These are phyloP conservation scores for Aphaenogaster floridana DNA, from an alignment of 1,140 invertebrate species.

Conservation along the genomic window DNA sequence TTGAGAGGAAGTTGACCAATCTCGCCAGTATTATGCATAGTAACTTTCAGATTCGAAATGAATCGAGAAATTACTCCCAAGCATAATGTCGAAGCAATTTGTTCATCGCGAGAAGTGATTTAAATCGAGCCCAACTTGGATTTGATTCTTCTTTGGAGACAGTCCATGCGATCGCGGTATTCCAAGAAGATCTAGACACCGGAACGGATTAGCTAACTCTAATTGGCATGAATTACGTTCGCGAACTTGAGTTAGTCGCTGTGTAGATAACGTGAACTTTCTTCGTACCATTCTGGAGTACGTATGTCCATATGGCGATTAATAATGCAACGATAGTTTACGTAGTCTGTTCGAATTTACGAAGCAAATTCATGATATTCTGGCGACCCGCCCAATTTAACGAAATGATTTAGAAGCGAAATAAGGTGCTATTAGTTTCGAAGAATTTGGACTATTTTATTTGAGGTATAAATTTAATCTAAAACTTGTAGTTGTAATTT, in stretches of 20 bases:
- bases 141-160: slow-evolving; percentile 43
- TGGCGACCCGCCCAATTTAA: slow-evolving; percentile 43
- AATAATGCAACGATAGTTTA: slow-evolving; percentile 55
- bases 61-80: slow-evolving; percentile 48
- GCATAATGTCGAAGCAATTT: slow-evolving; percentile 44
- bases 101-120: slow-evolving; percentile 39
- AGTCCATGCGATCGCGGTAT: slow-evolving; percentile 19
- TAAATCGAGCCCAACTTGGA: slow-evolving; percentile 37
- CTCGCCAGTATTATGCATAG: slow-evolving; percentile 14
- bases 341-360: slow-evolving; percentile 48
- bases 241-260: slow-evolving; percentile 29
- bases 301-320: slow-evolving; percentile 23
- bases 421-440: neutral
- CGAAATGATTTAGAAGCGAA: slow-evolving; percentile 1
- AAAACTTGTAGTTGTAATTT: neutral
- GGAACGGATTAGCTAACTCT: slow-evolving; percentile 56
- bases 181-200: slow-evolving; percentile 38
- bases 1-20: slow-evolving; percentile 32
- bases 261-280: slow-evolving; percentile 43
- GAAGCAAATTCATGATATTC: slow-evolving; percentile 33
- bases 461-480: neutral
- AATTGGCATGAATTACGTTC: slow-evolving; percentile 63
- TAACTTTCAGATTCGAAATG: slow-evolving; percentile 37
- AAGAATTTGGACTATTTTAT: neutral
- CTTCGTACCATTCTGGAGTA: slow-evolving; percentile 27